phyloP scores from a whole-genome alignment of 2,888 invertebrate genomes.

The Lottia scabra region DNA sequence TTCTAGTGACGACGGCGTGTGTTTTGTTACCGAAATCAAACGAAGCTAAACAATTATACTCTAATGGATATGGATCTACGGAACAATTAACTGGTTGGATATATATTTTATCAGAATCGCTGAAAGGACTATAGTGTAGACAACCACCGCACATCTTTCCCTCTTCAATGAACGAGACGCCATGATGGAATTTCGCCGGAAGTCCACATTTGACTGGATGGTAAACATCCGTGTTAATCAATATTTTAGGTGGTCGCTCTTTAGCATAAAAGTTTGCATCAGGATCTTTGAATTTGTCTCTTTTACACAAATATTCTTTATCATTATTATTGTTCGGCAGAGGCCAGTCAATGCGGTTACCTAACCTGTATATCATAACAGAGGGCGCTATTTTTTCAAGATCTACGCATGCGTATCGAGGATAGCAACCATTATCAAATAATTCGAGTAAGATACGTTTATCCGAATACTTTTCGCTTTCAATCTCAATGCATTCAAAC shows the following conservation, averaged over 20 bases:
- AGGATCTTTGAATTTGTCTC: conserved; percentile 31
- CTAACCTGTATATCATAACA: conserved; percentile 50
- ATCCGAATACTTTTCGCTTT: conserved; percentile 24
- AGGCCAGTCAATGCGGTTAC: conserved; percentile 53
- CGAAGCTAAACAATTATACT: conserved; percentile 46
- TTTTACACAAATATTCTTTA: conserved; percentile 42
- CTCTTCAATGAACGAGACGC: conserved; percentile 41
- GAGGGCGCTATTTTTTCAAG: conserved; percentile 46
- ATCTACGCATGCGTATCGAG: conserved; percentile 55
- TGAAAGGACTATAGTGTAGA: conserved; percentile 33
- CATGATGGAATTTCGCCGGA: conserved; percentile 27
- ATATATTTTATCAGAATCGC: conserved; percentile 26
- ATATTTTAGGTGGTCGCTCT: conserved; percentile 22
- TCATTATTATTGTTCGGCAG: conserved; percentile 34
- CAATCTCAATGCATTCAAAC: conserved; percentile 35
- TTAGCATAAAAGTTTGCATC: conserved; percentile 1
- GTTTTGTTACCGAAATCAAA: conserved; percentile 43
- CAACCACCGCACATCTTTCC: conserved; percentile 41
- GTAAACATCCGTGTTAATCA: conserved; percentile 25
- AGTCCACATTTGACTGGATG: conserved; percentile 30
- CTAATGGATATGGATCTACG: conserved; percentile 22
- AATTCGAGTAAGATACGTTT: conserved; percentile 43
- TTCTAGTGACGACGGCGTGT: conserved; percentile 44
- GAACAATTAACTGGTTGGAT: conserved; percentile 21
- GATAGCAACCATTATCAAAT: conserved; percentile 60